Percentiles rank a stretch among this genome's conserved stretches.
Evolutionary conservation across 92 coral and sea anemone species (phyloP).

Genomic region (Heliopora coerulea): DNA sequence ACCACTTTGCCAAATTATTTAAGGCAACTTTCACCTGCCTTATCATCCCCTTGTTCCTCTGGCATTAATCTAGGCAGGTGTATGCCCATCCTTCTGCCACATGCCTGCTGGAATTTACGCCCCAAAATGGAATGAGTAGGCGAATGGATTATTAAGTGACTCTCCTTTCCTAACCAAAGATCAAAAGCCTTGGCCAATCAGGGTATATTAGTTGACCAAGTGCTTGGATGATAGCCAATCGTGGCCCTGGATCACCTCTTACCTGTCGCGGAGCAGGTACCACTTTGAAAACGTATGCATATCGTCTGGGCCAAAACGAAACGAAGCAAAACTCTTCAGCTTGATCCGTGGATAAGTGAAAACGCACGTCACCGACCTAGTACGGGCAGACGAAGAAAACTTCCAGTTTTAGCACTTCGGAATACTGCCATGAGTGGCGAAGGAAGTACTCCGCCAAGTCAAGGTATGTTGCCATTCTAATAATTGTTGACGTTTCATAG

Average conservation of each 20-base stretch:
- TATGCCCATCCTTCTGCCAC: too few species aligned
- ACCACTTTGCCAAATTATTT: too few species aligned
- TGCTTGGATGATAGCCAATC: constrained; percentile 25
- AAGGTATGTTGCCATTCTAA: not conserved
- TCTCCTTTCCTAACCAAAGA: constrained; percentile 27
- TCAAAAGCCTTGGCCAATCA: constrained; percentile 42
- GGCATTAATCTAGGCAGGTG: too few species aligned
- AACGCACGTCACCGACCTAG: not conserved
- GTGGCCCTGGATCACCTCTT: constrained; percentile 1
- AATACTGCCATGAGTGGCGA: constrained; percentile 9
- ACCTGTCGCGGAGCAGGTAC: constrained; percentile 43
- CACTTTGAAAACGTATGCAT: constrained; percentile 29
- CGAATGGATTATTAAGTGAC: not conserved
- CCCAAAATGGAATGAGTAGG: not conserved
- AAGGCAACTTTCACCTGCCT: too few species aligned
- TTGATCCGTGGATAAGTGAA: constrained; percentile 20
- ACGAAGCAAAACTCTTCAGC: constrained; percentile 14
- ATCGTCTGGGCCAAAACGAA: not conserved
- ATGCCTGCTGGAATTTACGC: too few species aligned
- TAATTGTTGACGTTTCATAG: not conserved
- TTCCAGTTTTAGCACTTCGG: not conserved
- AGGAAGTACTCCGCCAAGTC: not conserved
- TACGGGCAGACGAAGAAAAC: not conserved
- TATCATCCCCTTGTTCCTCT: too few species aligned
- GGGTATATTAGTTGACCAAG: constrained; percentile 26